These are phyloP conservation scores for Dunckerocampus dactyliophorus DNA, from an alignment of 2,113 vertebrate species.

Conservation along the genomic window DNA sequence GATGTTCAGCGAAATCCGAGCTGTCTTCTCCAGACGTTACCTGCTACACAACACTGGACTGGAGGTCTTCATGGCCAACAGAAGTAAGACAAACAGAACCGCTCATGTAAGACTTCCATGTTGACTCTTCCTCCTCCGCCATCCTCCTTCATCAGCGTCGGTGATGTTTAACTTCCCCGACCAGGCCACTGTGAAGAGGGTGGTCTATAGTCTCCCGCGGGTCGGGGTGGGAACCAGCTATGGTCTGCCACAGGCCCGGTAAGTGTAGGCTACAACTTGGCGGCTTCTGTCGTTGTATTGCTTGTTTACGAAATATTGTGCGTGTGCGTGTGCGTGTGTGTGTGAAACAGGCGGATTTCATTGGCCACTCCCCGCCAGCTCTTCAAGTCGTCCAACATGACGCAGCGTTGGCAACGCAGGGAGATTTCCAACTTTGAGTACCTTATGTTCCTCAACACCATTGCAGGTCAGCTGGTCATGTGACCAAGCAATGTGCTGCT, in stretches of 20 bases:
- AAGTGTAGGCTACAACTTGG: conserved; percentile 16
- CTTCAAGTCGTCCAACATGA: conserved; percentile 99
- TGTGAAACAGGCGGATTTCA: conserved; percentile 84
- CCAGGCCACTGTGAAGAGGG: conserved; percentile 95
- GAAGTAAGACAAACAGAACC: conserved; percentile 78
- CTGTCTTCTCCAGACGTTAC: conserved; percentile 95
- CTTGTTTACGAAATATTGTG: background rate
- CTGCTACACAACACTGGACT: conserved; percentile 94
- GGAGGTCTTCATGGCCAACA: conserved; percentile 99
- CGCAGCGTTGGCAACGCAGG: conserved; percentile 97
- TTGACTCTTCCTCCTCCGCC: background rate
- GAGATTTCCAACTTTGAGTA: conserved; percentile 99
- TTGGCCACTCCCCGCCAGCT: conserved; percentile 95
- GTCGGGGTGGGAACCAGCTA: conserved; percentile 99
- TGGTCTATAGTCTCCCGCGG: conserved; percentile 95
- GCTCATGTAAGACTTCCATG: background rate
- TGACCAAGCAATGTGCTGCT: background rate
- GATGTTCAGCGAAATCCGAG: conserved; percentile 99
- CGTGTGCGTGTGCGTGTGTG: background rate
- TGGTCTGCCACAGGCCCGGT: conserved; percentile 97
- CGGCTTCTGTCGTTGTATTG: background rate
- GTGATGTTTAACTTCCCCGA: conserved; percentile 99
- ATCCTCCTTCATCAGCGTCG: conserved; percentile 76
- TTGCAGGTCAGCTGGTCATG: conserved; percentile 81
- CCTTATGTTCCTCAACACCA: conserved; percentile 99